These are phyloP conservation scores for Leptarthrus brevirostris DNA, from an alignment of 2,888 invertebrate species.

Conservation along the genomic window DNA sequence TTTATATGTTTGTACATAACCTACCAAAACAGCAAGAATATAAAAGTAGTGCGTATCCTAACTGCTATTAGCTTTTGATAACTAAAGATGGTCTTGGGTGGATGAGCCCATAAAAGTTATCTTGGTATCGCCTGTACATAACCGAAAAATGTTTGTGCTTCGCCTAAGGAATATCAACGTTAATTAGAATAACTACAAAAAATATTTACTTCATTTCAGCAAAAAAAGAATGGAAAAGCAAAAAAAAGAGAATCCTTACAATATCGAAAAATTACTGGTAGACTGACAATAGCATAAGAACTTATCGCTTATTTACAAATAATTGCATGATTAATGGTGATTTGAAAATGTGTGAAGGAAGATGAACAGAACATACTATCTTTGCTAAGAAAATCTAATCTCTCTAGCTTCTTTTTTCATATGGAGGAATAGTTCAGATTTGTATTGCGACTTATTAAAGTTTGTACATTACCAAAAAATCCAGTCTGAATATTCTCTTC, in stretches of 20 bases:
- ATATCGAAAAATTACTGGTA: conserved; percentile 53
- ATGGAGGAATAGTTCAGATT: no score
- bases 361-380: no score
- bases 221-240: conserved; percentile 42
- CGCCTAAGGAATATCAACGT: no score
- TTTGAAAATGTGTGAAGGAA: conserved; percentile 5
- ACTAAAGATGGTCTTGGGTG: conserved; percentile 16
- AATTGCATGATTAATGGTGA: conserved; percentile 18
- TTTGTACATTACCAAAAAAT: no score
- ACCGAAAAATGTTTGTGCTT: neutral
- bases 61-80: conserved; percentile 22
- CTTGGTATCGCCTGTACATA: neutral
- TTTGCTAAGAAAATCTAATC: neutral
- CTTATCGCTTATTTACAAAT: neutral
- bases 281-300: conserved; percentile 20
- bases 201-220: conserved; percentile 50
- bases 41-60: no score
- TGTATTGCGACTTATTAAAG: no score
- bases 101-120: conserved; percentile 16
- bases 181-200: conserved; percentile 26
- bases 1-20: no score
- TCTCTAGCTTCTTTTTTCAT: no score
- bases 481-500: neutral
- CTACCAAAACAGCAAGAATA: no score
- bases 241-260: conserved; percentile 49